Evolutionary conservation across 2,113 vertebrate species (phyloP).

Genomic region (Amphilophus citrinellus): DNA sequence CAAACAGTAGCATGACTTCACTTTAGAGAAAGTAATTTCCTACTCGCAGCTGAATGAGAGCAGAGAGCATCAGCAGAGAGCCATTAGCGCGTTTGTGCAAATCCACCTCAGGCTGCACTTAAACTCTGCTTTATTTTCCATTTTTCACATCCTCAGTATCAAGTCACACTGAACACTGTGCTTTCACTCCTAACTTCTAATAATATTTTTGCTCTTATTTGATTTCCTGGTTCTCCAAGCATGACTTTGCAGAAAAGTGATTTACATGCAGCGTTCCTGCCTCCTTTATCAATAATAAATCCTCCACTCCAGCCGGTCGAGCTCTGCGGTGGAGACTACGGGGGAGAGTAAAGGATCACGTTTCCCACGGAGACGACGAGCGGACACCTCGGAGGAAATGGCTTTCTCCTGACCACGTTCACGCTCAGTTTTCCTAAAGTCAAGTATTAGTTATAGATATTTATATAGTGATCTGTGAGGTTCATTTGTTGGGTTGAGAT

Average conservation of each 20-base stretch:
- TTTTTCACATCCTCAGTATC: neutral
- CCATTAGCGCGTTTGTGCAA: conserved; percentile 48
- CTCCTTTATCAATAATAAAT: conserved; percentile 48
- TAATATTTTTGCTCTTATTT: neutral
- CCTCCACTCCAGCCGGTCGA: neutral
- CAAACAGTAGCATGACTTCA: neutral
- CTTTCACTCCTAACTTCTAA: neutral
- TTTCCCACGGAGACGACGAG: conserved; percentile 47
- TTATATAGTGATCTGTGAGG: neutral
- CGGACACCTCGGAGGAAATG: conserved; percentile 1
- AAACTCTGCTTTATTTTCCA: neutral
- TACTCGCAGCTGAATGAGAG: neutral
- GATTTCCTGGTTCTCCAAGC: neutral
- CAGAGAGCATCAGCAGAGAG: neutral
- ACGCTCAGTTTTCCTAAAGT: neutral
- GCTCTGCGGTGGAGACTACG: conserved; percentile 23
- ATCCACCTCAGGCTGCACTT: conserved; percentile 9
- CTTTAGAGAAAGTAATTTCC: neutral
- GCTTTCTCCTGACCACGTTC: conserved; percentile 19
- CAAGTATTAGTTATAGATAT: neutral
- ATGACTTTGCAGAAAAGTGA: conserved; percentile 27
- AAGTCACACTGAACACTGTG: neutral
- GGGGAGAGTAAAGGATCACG: conserved; percentile 14
- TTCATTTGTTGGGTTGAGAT: neutral
- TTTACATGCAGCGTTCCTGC: neutral